Percentiles rank a stretch among this genome's conserved stretches.
phyloP scores from a whole-genome alignment of 2,797 vertebrate genomes.

The Cygnus olor region DNA sequence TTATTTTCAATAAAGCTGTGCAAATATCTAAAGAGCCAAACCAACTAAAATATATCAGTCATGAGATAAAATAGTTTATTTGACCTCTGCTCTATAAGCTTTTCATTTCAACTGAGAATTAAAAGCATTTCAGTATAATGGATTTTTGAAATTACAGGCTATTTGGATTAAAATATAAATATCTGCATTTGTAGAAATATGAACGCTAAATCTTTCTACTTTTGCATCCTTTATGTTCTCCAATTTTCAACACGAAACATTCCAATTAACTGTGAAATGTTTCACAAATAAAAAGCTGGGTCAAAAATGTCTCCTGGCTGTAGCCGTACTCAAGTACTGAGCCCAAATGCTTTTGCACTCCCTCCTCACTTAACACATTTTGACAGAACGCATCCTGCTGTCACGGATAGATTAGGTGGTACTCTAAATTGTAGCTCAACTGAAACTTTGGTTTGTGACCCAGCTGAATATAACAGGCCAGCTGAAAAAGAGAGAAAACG shows the following conservation, averaged over 20 bases:
- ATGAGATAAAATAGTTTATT: slow-evolving; percentile 40
- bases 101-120: slow-evolving; percentile 35
- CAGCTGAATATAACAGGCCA: background rate
- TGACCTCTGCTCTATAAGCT: slow-evolving; percentile 26
- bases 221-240: background rate
- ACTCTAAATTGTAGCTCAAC: background rate
- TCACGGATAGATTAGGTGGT: background rate
- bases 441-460: background rate
- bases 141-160: slow-evolving; percentile 36
- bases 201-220: background rate
- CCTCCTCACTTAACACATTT: background rate
- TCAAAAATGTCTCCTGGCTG: background rate
- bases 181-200: background rate
- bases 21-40: slow-evolving; percentile 29
- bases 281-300: background rate
- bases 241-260: background rate
- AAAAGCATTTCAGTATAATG: slow-evolving; percentile 14
- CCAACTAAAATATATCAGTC: background rate
- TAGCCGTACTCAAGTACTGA: background rate
- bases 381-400: background rate
- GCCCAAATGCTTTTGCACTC: background rate
- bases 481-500: background rate
- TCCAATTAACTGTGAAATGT: background rate
- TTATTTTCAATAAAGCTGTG: slow-evolving; percentile 20
- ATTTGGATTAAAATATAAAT: slow-evolving; percentile 25